A percentile compares a stretch with the other conserved stretches of the same genome.
phyloP scores from a whole-genome alignment of 1,140 invertebrate species.

The Radopholus similis region DNA sequence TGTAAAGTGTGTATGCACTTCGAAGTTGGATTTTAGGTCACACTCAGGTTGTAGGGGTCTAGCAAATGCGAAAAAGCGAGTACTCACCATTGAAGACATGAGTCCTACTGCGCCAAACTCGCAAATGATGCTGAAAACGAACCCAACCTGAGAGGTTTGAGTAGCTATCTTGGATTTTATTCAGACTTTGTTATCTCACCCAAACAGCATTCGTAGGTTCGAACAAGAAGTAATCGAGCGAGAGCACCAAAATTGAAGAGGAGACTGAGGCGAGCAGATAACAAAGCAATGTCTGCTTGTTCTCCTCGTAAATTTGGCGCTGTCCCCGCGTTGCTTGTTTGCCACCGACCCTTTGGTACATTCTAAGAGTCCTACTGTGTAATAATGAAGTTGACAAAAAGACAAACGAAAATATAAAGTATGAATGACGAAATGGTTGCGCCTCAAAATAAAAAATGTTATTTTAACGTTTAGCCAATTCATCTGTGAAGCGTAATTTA shows the following conservation, averaged over 20 bases:
- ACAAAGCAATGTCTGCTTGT: constrained; percentile 40
- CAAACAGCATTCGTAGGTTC: constrained; percentile 12
- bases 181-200: constrained; percentile 2
- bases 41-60: constrained; percentile 29
- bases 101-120: not conserved
- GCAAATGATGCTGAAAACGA: constrained; percentile 9
- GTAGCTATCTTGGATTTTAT: constrained; percentile 21
- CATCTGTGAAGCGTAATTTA: too few relatives aligned
- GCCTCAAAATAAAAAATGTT: not conserved
- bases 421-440: not conserved
- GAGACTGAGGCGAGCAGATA: constrained; percentile 37
- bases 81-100: constrained; percentile 9
- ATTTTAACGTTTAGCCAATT: not conserved
- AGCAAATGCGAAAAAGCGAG: too few relatives aligned
- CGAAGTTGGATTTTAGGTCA: not conserved
- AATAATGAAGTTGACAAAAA: not conserved
- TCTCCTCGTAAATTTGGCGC: constrained; percentile 54
- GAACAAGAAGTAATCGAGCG: constrained; percentile 31
- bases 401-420: not conserved
- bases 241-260: constrained; percentile 20
- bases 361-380: not conserved
- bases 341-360: constrained; percentile 22
- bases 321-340: constrained; percentile 56
- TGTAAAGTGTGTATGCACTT: not conserved
- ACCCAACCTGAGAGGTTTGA: constrained; percentile 13